Evolutionary conservation across 2,797 vertebrate genomes (phyloP), one percentile per base, ranked within the genome.

Genomic region (Acestrorhynchus altus): DNA sequence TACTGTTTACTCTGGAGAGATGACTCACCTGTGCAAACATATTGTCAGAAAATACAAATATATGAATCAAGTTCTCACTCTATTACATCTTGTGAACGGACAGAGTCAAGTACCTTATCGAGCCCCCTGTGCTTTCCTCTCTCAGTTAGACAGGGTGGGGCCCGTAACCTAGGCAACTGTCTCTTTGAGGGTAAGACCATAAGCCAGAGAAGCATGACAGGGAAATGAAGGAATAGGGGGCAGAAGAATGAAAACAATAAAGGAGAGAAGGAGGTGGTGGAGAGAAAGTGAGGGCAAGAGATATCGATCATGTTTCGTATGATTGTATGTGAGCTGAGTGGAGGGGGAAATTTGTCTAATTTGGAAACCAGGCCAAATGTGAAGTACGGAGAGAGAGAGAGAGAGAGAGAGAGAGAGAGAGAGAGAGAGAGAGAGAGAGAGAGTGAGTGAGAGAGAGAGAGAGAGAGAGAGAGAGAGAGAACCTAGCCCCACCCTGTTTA

Each of bases 91-190:
- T 28, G 26, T 28, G 11, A 0, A 28, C 7, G 24, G 20, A 11
- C 54, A 57, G 57, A 57, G 20, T 56, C n/a, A 12, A 11, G 6
- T 35, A 6, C 6, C 31, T 35, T 35, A 6, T 2, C 2, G 31
- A 28, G 56, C 35, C 60, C n/a, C 31, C 40, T 12, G 44, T 57
- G 75, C 44, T 52, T 20, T 22, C n/a, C 59, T 26, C 51, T 49
- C 47, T 60, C 16, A 61, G 46, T 80, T 64, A 78, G 72, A 80
- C 57, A 71, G 78, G 83, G 83, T 81, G 83, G 78, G 72, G 83
- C 40, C 64, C 52, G 78, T 85, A 76, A 78, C 81, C 78, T 76
- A 49, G 83, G 74, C 81, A 79, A 83, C 83, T 67, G 69, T 74
- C 64, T 79, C 75, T 51, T n/a, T 69, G 67, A 67, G 69, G 72